These are phyloP conservation scores for Desmophyllum pertusum DNA, from an alignment of 92 coral and sea anemone genomes.

Conservation along the genomic window DNA sequence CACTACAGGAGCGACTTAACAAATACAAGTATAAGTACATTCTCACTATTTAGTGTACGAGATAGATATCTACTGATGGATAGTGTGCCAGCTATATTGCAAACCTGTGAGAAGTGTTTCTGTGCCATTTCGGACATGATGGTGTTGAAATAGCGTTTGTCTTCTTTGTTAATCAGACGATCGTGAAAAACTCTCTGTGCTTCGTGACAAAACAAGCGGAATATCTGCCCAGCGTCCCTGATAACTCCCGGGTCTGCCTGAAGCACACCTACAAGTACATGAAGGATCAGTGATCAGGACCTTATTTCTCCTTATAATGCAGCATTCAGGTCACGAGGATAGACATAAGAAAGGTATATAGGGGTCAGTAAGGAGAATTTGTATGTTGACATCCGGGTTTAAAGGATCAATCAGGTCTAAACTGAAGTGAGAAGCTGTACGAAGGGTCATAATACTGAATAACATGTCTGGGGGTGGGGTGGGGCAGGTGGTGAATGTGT, in stretches of 20 bases:
- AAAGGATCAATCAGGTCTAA: too few relatives aligned
- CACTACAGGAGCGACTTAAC: too few relatives aligned
- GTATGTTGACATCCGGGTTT: neutral
- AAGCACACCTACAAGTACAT: conserved; percentile 78
- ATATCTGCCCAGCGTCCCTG: conserved; percentile 90
- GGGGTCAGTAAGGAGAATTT: neutral
- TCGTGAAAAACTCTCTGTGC: conserved; percentile 98
- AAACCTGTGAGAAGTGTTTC: conserved; percentile 95
- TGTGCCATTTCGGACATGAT: conserved; percentile 98
- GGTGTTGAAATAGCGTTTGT: conserved; percentile 88
- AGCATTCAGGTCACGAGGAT: too few relatives aligned
- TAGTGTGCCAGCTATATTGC: too few relatives aligned
- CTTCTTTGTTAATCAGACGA: conserved; percentile 94
- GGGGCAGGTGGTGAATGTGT: too few relatives aligned
- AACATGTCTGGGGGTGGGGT: too few relatives aligned
- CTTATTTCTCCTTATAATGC: neutral
- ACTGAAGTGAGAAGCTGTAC: neutral
- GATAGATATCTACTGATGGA: too few relatives aligned
- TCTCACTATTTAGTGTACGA: too few relatives aligned
- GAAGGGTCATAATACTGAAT: too few relatives aligned
- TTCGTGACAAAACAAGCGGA: conserved; percentile 96
- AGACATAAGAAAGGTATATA: too few relatives aligned
- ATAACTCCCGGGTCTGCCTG: conserved; percentile 98
- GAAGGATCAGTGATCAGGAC: neutral
- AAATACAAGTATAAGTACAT: too few relatives aligned